phyloP scores from a whole-genome alignment of 2,113 vertebrate genomes.

The Haemorhous mexicanus region DNA sequence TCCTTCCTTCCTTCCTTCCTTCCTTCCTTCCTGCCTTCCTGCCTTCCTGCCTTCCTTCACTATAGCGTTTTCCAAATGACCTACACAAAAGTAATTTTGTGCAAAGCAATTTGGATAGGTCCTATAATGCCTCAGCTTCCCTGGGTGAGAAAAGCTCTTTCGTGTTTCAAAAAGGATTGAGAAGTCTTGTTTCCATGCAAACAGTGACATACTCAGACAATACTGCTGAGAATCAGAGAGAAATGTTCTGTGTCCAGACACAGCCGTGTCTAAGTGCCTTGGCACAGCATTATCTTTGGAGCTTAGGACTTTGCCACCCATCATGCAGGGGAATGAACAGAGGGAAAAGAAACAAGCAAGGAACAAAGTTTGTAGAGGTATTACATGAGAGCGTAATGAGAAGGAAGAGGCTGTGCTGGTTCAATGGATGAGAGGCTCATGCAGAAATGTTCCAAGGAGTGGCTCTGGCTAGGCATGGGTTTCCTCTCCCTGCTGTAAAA shows the following conservation, averaged over 20 bases:
- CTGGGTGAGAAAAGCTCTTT: neutral
- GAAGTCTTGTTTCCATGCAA: neutral
- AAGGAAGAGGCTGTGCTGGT: neutral
- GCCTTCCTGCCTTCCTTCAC: too few relatives aligned
- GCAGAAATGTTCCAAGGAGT: neutral
- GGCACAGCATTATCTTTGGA: slow-evolving; percentile 9
- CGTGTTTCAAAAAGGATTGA: neutral
- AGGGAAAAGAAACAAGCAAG: neutral
- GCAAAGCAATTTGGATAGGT: neutral
- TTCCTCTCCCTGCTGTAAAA: neutral
- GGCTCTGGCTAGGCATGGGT: neutral
- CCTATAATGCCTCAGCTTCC: neutral
- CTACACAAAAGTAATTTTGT: neutral
- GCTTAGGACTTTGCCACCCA: slow-evolving; percentile 16
- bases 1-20: neutral
- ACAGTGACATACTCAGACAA: neutral
- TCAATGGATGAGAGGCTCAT: neutral
- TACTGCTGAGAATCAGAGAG: neutral
- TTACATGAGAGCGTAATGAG: neutral
- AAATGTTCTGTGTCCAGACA: neutral
- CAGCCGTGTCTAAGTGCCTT: neutral
- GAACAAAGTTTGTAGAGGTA: neutral
- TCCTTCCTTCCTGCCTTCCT: neutral
- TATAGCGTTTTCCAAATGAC: neutral
- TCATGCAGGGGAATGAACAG: neutral